Evolutionary conservation across 1,140 invertebrate genomes (phyloP), one percentile per base, ranked within the genome.

Genomic region (Brachionus koreanus): DNA sequence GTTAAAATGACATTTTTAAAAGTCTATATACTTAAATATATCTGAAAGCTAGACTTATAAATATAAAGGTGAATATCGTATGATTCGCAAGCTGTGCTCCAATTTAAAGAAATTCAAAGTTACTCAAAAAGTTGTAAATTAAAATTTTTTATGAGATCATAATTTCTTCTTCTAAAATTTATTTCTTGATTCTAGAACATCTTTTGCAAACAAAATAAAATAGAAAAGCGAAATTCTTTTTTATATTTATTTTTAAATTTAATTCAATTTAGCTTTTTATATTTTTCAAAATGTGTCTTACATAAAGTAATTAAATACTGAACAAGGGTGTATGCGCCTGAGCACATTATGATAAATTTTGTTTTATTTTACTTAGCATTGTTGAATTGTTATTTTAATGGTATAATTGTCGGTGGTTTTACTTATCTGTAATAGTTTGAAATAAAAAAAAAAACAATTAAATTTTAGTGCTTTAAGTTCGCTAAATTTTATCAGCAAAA

Each of bases 311-410:
- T 57, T 57, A 57, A 57, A 57, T 57, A 57, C 49, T 57, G 49
- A 57, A 57, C 49, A 57, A 57, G 49, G 49, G 49, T 57, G 49
- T 57, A 57, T 23, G 49, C 5, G 49, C 49, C 49, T 57, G 49
- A 57, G 49, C 49, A 57, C 49, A 57, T 57, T 57, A 57, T 57
- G 49, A 57, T 57, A 57, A 57, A 57, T 57, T 57, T 57, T 46
- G n/a, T n/a, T 52, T 57, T 57, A 7, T 57, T 57, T 23, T 25
- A 57, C 19, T 57, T 57, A 57, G 49, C 49, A 57, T 57, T 57
- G 5, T 57, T 57, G 49, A 57, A 57, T 57, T 57, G 49, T 57
- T 49, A 49, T 57, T 57, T 57, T 25, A 57, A 19, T 57, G 49
- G 49, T 57, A 57, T 57, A 57, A 57, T 57, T 57, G 49, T 16